Conservation (phyloP, 2,888 invertebrate species). For the Operophtera brumata region DNA sequence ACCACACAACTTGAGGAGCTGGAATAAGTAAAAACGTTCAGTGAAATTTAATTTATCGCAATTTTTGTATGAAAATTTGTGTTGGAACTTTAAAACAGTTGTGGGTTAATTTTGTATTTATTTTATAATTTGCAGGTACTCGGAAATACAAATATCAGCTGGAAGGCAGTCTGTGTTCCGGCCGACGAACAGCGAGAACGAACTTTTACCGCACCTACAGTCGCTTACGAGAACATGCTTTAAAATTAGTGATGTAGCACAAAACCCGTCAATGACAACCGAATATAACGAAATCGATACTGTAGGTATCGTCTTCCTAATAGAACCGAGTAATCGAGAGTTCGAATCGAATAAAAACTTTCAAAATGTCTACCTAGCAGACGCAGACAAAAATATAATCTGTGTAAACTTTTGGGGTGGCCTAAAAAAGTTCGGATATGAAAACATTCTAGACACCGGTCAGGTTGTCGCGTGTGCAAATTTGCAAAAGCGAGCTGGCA, state of each 20-base stretch:
- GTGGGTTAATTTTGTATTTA: too few relatives aligned
- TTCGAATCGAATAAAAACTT: conserved; percentile 60
- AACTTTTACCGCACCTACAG: conserved; percentile 35
- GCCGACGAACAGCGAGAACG: conserved; percentile 45
- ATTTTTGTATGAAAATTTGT: too few relatives aligned
- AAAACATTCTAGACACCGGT: conserved; percentile 80
- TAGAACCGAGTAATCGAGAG: conserved; percentile 71
- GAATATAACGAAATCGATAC: conserved; percentile 87
- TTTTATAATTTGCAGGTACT: conserved; percentile 58
- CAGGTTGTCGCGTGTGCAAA: conserved; percentile 82
- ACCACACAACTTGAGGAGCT: too few relatives aligned
- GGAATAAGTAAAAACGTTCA: too few relatives aligned
- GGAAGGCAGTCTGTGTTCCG: conserved; percentile 74
- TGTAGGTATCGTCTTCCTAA: conserved; percentile 83
- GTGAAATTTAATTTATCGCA: too few relatives aligned
- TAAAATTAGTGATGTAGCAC: conserved; percentile 67
- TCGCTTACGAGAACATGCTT: conserved; percentile 61
- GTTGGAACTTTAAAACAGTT: too few relatives aligned
- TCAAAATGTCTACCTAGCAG: conserved; percentile 82
- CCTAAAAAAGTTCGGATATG: conserved; percentile 68
- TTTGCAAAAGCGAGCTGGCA: conserved; percentile 81
- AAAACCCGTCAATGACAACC: conserved; percentile 46
- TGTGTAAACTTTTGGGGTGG: conserved; percentile 81
- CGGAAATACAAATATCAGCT: conserved; percentile 80
- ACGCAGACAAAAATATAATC: conserved; percentile 75